Conservation (phyloP, 1,140 invertebrate species). For the Popillia japonica region DNA sequence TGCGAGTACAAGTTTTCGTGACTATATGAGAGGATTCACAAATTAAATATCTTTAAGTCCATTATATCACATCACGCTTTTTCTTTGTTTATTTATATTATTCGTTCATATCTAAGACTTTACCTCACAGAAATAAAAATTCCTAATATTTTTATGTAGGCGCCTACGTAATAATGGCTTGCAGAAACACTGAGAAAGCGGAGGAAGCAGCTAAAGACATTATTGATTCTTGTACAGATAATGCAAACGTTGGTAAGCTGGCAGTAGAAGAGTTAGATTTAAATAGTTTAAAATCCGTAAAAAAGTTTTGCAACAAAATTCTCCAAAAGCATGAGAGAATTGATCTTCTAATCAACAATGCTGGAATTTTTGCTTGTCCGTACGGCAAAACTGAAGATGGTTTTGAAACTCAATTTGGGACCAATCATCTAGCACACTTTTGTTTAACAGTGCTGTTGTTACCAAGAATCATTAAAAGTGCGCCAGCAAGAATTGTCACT, state of each 20-base stretch:
- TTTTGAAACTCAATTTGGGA: conserved; percentile 63
- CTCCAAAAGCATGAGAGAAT: conserved; percentile 41
- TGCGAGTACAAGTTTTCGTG: too few species aligned
- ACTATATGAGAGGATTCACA: too few species aligned
- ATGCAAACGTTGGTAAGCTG: conserved; percentile 43
- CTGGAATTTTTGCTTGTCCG: conserved; percentile 53
- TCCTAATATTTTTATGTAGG: conserved; percentile 54
- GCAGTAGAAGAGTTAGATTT: conserved; percentile 72
- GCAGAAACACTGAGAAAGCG: conserved; percentile 67
- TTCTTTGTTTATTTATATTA: too few species aligned
- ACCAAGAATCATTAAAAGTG: conserved; percentile 64
- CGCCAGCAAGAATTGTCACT: conserved; percentile 64
- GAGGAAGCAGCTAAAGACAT: conserved; percentile 60
- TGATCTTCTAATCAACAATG: conserved; percentile 51
- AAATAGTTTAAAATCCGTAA: conserved; percentile 74
- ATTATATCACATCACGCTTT: neutral
- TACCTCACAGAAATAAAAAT: too few species aligned
- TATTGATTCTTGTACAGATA: conserved; percentile 56
- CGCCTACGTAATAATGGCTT: conserved; percentile 72
- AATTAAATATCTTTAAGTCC: neutral
- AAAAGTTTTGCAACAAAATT: conserved; percentile 69
- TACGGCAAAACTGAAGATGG: conserved; percentile 60
- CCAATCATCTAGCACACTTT: conserved; percentile 72
- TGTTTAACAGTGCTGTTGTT: conserved; percentile 71
- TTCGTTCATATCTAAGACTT: too few species aligned